Percentiles rank a stretch among this genome's conserved stretches.
These are phyloP conservation scores for Xiphophorus couchianus DNA, from an alignment of 2,113 vertebrate genomes.

Conservation along the genomic window DNA sequence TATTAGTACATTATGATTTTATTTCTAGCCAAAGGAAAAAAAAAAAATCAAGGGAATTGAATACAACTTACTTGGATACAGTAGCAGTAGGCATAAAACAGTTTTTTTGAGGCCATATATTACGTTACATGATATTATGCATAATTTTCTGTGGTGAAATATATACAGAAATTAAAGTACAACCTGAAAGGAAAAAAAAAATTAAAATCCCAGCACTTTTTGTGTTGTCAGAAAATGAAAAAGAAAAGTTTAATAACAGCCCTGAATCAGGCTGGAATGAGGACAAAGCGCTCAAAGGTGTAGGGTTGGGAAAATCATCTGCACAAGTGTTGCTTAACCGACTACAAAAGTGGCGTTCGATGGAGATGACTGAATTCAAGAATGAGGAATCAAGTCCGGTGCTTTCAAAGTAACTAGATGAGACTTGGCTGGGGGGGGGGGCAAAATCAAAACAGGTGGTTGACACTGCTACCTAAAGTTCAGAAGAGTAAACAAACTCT, in stretches of 20 bases:
- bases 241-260: conserved; percentile 15
- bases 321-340: conserved; percentile 8
- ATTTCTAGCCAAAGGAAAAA: conserved; percentile 12
- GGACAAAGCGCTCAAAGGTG: conserved; percentile 19
- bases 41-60: conserved; percentile 31
- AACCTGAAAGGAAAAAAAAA: conserved; percentile 21
- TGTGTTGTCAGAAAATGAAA: conserved; percentile 34
- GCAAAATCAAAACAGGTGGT: too few species aligned
- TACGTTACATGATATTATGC: conserved; percentile 48
- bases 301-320: background rate
- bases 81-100: conserved; percentile 32
- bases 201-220: conserved; percentile 46
- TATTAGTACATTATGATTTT: conserved; percentile 55
- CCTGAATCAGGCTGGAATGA: conserved; percentile 32
- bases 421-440: conserved; percentile 6
- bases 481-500: background rate
- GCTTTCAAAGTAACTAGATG: conserved; percentile 24
- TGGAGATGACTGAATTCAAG: conserved; percentile 36
- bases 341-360: conserved; percentile 34
- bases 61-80: conserved; percentile 44
- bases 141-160: conserved; percentile 30
- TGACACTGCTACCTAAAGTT: background rate
- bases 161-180: conserved; percentile 38
- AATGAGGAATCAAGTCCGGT: conserved; percentile 35
- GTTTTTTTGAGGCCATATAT: conserved; percentile 30